These are phyloP conservation scores for Pristionchus maxplancki DNA, from an alignment of 2,888 invertebrate genomes.

Conservation along the genomic window DNA sequence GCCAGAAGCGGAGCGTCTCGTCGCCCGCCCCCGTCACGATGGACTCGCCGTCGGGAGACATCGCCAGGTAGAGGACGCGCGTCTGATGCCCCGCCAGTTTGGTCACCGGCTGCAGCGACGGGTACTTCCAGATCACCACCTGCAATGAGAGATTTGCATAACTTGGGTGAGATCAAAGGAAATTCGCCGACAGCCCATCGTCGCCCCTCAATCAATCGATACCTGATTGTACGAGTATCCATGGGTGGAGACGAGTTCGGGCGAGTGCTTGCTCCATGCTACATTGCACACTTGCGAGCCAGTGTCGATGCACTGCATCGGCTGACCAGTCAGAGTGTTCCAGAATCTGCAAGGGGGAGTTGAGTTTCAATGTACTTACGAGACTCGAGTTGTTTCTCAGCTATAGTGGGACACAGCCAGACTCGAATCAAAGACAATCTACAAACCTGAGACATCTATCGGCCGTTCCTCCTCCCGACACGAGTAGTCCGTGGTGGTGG, in stretches of 20 bases:
- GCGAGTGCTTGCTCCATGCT: slow-evolving; percentile 98
- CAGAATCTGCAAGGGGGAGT: slow-evolving; percentile 83
- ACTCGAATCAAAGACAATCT: too few relatives aligned
- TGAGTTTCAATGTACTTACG: too few relatives aligned
- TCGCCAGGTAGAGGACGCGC: slow-evolving; percentile 93
- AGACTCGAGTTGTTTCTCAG: too few relatives aligned
- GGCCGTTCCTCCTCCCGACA: slow-evolving; percentile 99
- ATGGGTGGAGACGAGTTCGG: slow-evolving; percentile 95
- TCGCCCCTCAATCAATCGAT: too few relatives aligned
- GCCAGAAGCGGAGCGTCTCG: slow-evolving; percentile 98
- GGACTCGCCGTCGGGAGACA: slow-evolving; percentile 98
- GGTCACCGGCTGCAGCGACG: slow-evolving; percentile 95
- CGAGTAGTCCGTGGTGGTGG: slow-evolving; percentile 95
- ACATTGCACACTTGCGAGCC: slow-evolving; percentile 91
- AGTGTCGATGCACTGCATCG: slow-evolving; percentile 98
- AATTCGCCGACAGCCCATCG: too few relatives aligned
- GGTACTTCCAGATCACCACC: slow-evolving; percentile 98
- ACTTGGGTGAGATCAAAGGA: too few relatives aligned
- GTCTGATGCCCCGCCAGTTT: slow-evolving; percentile 97
- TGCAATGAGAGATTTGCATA: slow-evolving; percentile 34
- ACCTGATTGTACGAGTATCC: slow-evolving; percentile 97
- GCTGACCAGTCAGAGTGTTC: slow-evolving; percentile 97
- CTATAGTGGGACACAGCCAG: too few relatives aligned
- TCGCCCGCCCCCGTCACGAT: slow-evolving; percentile 99
- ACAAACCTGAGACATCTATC: slow-evolving; percentile 89